phyloP scores from a whole-genome alignment of 2,113 vertebrate species.

The Siniperca chuatsi region DNA sequence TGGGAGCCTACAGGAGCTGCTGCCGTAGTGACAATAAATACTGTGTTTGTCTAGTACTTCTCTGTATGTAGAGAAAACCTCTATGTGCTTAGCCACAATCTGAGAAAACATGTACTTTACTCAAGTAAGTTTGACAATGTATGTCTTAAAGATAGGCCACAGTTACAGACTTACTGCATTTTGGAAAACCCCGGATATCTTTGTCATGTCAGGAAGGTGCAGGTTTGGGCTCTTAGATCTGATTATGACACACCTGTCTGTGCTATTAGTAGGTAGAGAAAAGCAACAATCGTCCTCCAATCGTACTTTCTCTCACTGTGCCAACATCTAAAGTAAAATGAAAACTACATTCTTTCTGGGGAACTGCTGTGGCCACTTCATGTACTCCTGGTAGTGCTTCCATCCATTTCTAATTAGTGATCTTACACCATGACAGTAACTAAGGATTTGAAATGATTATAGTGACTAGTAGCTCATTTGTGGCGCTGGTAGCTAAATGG shows the following conservation, averaged over 20 bases:
- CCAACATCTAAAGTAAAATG: not conserved
- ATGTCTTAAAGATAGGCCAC: constrained; percentile 11
- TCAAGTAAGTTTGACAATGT: constrained; percentile 24
- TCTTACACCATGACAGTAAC: not conserved
- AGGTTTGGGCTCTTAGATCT: constrained; percentile 11
- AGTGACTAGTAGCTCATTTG: constrained; percentile 10
- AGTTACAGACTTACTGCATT: constrained; percentile 15
- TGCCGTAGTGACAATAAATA: constrained; percentile 26
- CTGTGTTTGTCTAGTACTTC: constrained; percentile 7
- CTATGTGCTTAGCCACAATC: not conserved
- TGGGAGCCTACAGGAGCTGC: constrained; percentile 19
- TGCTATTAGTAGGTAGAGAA: not conserved
- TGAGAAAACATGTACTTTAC: constrained; percentile 9
- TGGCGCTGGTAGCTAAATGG: constrained; percentile 19
- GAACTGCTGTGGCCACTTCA: not conserved
- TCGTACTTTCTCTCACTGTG: not conserved
- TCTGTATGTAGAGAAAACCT: constrained; percentile 8
- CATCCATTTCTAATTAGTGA: constrained; percentile 8
- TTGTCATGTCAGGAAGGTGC: constrained; percentile 37
- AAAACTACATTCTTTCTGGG: not conserved
- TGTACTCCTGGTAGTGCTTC: not conserved
- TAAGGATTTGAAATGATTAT: constrained; percentile 22
- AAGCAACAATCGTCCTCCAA: not conserved
- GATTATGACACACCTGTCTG: constrained; percentile 20
- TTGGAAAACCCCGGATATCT: constrained; percentile 44